phyloP scores from a whole-genome alignment of 2,797 vertebrate genomes.

The Hippocampus kuda region DNA sequence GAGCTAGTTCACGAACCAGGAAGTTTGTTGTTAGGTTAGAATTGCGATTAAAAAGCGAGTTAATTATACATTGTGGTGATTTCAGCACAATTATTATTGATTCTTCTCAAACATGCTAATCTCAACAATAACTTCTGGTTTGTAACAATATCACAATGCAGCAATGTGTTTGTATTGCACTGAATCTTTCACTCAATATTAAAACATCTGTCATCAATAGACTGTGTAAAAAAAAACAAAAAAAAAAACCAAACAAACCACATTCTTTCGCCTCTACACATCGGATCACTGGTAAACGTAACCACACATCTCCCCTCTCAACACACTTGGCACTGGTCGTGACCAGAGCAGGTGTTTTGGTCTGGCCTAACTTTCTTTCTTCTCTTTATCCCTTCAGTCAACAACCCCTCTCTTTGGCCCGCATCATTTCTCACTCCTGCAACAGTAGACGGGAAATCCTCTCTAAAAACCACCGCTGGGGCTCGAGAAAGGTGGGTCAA shows the following conservation, averaged over 20 bases:
- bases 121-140: no score
- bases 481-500: not conserved
- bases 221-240: not conserved
- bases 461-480: slow-evolving; percentile 10
- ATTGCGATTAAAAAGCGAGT: no score
- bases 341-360: slow-evolving; percentile 37
- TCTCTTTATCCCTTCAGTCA: slow-evolving; percentile 27
- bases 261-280: not conserved
- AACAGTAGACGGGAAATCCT: slow-evolving; percentile 22
- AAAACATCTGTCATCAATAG: not conserved
- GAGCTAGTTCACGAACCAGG: no score
- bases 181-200: not conserved
- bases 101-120: no score
- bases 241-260: not conserved
- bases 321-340: slow-evolving; percentile 27
- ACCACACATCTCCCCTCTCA: not conserved
- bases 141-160: not conserved
- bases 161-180: not conserved
- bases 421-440: slow-evolving; percentile 18
- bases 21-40: no score
- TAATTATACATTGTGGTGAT: no score
- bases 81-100: no score
- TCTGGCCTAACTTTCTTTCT: slow-evolving; percentile 4
- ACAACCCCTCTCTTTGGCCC: slow-evolving; percentile 20
- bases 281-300: not conserved